Percentiles rank a stretch among this genome's conserved stretches.
These are phyloP conservation scores for Conistra vaccinii DNA, from an alignment of 2,888 invertebrate genomes.

Conservation along the genomic window DNA sequence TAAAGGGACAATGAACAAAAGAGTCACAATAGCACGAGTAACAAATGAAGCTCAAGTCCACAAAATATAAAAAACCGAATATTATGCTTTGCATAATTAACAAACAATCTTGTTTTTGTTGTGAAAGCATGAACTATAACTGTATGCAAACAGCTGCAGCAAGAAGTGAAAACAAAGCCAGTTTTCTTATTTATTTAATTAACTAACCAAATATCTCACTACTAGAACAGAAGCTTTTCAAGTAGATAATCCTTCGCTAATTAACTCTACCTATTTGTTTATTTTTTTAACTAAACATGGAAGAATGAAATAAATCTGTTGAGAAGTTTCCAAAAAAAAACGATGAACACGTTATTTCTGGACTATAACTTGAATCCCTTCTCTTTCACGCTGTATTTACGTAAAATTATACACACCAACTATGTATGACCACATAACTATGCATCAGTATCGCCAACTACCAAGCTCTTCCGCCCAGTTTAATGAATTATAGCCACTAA, in stretches of 20 bases:
- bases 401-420: neutral
- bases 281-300: too few relatives aligned
- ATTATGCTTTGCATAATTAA: neutral
- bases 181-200: neutral
- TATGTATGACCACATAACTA: neutral
- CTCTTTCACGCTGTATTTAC: neutral
- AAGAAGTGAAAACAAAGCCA: neutral
- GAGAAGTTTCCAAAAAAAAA: neutral
- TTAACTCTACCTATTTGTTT: neutral
- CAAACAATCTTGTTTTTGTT: neutral
- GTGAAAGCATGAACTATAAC: neutral
- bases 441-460: constrained; percentile 3
- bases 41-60: neutral
- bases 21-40: neutral
- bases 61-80: neutral
- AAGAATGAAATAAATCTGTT: neutral
- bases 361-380: neutral
- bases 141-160: neutral
- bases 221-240: neutral
- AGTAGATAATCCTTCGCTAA: neutral
- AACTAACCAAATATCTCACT: neutral
- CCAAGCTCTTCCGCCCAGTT: constrained; percentile 1
- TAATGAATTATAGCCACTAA: constrained; percentile 47
- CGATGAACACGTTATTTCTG: neutral
- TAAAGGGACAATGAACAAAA: constrained; percentile 20